phyloP scores from a whole-genome alignment of 2,113 vertebrate genomes.

The Cygnus atratus region DNA sequence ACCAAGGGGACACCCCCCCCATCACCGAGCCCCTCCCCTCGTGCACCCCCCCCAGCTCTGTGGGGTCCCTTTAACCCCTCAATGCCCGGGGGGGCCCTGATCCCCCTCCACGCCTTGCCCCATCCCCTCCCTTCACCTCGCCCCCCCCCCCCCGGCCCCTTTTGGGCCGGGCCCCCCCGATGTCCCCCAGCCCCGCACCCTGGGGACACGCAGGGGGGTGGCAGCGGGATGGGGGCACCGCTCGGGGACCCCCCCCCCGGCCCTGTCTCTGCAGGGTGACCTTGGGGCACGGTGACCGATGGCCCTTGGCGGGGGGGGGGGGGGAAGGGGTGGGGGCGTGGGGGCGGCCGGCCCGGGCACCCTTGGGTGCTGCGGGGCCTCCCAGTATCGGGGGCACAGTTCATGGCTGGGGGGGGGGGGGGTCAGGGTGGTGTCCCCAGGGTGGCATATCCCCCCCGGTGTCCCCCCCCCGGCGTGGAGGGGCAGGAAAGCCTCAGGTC shows the following conservation, averaged over 20 bases:
- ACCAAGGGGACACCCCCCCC: too few relatives aligned
- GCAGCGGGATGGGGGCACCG: too few relatives aligned
- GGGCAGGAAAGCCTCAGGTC: slow-evolving; percentile 41
- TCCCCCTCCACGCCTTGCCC: not conserved
- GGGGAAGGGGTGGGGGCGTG: too few relatives aligned
- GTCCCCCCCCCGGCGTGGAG: slow-evolving; percentile 78
- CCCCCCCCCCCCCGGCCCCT: not conserved
- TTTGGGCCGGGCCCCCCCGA: not conserved
- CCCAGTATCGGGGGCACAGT: too few relatives aligned
- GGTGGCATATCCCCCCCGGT: not conserved
- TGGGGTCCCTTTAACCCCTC: too few relatives aligned
- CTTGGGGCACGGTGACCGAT: not conserved
- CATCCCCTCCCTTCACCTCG: not conserved
- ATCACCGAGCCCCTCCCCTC: not conserved
- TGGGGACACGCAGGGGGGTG: not conserved
- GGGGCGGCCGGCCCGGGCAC: too few relatives aligned
- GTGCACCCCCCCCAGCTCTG: too few relatives aligned
- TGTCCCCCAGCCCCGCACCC: not conserved
- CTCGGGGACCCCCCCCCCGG: not conserved
- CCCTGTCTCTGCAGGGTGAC: not conserved
- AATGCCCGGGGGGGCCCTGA: too few relatives aligned
- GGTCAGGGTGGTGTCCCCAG: slow-evolving; percentile 65
- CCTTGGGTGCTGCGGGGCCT: too few relatives aligned
- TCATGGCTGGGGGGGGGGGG: slow-evolving; percentile 8
- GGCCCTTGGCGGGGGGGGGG: not conserved